Evolutionary conservation across 2,797 vertebrate genomes (phyloP), one percentile per base, ranked within the genome.

Genomic region (Sebastes steindachneri): DNA sequence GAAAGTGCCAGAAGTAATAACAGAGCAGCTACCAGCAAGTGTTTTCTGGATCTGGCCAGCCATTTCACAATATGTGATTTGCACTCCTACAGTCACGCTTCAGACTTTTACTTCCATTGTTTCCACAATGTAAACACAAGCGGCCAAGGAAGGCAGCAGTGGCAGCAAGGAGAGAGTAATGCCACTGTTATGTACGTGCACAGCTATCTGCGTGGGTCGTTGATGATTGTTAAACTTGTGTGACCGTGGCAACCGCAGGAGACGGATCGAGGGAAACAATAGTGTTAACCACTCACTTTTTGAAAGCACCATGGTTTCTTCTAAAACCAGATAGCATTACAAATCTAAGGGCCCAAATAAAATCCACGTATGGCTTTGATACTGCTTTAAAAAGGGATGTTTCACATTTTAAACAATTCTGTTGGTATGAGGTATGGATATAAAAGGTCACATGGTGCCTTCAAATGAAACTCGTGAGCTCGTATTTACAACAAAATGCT

Each of bases 81-180:
- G 7, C 17, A 29, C 29, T 77, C 29, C 33, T 66, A 2, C 28
- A 60, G 54, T 77, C 71, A 19, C 14, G 33, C 73, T 26, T 60
- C 23, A 17, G 3, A 68, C 45, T 31, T 26, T 45, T 45, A 45
- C 41, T 45, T 45, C 12, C 15, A 54, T 25, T 59, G 63, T 82
- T 82, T 75, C 26, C 51, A 29, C 35, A 58, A 21, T n/a, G 63
- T 54, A 69, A 83, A 81, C 45, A 75, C 12, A 3, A 35, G 62
- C 35, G 21, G n/a, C 53, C 2, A 35, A 28, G 23, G 59, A 59
- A 37, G 76, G 51, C 58, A 68, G 26, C 66, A 7, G 29, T 54
- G 65, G 17, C 69, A 53, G 5, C 23, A 11, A 37, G 17, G 15
- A 26, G 33, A 35, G 15, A 21, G 48, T 58, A 19, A 15, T 33